Conservation (phyloP, 2,113 vertebrate species). For the Chamaetylas fuelleborni region DNA sequence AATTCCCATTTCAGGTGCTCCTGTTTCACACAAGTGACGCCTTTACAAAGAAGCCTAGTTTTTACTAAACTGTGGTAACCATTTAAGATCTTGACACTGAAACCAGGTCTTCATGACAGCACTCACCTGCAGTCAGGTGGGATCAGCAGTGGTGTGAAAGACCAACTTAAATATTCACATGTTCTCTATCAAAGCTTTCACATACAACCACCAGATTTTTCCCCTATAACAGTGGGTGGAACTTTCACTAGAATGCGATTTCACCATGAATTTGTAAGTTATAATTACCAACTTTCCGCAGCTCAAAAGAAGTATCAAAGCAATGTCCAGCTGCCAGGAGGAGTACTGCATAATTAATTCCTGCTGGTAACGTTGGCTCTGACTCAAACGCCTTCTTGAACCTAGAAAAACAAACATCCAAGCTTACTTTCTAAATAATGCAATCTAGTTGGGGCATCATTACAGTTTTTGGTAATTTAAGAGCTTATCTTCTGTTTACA, state of each 20-base stretch:
- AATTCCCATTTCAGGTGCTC: background rate
- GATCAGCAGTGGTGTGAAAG: background rate
- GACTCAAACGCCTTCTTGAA: slow-evolving; percentile 96
- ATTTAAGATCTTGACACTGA: background rate
- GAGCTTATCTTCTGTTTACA: slow-evolving; percentile 66
- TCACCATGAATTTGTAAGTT: slow-evolving; percentile 45
- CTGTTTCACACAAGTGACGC: background rate
- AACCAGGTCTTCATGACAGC: background rate
- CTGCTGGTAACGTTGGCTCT: slow-evolving; percentile 96
- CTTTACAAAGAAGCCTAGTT: background rate
- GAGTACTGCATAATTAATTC: slow-evolving; percentile 96
- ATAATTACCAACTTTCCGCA: slow-evolving; percentile 96
- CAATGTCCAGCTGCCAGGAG: slow-evolving; percentile 93
- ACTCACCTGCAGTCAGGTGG: background rate
- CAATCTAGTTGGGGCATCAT: background rate
- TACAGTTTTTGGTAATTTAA: slow-evolving; percentile 22
- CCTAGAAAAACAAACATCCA: slow-evolving; percentile 77
- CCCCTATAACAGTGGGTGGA: background rate
- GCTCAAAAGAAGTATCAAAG: slow-evolving; percentile 97
- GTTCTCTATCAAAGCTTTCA: background rate
- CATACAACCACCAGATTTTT: background rate
- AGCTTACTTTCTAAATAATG: slow-evolving; percentile 67
- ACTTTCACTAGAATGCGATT: background rate
- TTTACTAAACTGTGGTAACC: background rate
- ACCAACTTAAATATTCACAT: background rate